Conservation (phyloP, 2,888 invertebrate genomes). For the Ariolimax columbianus region DNA sequence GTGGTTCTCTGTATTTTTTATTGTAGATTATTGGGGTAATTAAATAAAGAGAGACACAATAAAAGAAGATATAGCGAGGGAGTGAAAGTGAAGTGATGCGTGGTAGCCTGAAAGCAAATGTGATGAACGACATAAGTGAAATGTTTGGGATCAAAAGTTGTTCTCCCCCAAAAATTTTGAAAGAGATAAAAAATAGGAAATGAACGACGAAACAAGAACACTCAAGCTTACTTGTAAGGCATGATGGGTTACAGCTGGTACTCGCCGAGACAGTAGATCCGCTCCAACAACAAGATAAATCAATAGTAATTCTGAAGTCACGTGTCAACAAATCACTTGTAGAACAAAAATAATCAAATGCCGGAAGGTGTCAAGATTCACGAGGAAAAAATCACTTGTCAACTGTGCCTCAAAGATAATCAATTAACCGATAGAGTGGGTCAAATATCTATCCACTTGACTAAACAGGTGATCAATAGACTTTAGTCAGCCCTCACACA, state of each 20-base stretch:
- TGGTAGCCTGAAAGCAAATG: too few relatives aligned
- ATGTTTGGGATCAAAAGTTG: too few relatives aligned
- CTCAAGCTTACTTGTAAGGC: conserved; percentile 22
- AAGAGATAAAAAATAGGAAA: background rate
- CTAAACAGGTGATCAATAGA: too few relatives aligned
- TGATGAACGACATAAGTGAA: too few relatives aligned
- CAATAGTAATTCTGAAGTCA: background rate
- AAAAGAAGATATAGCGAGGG: too few relatives aligned
- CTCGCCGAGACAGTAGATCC: background rate
- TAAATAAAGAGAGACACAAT: too few relatives aligned
- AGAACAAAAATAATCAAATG: background rate
- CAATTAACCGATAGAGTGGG: background rate
- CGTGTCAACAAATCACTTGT: conserved; percentile 2
- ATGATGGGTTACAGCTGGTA: conserved; percentile 4
- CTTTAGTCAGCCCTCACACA: too few relatives aligned
- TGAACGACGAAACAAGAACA: background rate
- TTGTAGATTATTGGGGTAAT: too few relatives aligned
- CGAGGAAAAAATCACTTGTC: background rate
- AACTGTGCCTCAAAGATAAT: background rate
- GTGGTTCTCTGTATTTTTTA: too few relatives aligned
- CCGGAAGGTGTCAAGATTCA: background rate
- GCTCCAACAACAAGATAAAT: background rate
- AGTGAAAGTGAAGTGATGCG: too few relatives aligned
- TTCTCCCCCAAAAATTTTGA: too few relatives aligned
- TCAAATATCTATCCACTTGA: too few relatives aligned